phyloP scores from a whole-genome alignment of 2,797 vertebrate genomes.

The Bufotes viridis region DNA sequence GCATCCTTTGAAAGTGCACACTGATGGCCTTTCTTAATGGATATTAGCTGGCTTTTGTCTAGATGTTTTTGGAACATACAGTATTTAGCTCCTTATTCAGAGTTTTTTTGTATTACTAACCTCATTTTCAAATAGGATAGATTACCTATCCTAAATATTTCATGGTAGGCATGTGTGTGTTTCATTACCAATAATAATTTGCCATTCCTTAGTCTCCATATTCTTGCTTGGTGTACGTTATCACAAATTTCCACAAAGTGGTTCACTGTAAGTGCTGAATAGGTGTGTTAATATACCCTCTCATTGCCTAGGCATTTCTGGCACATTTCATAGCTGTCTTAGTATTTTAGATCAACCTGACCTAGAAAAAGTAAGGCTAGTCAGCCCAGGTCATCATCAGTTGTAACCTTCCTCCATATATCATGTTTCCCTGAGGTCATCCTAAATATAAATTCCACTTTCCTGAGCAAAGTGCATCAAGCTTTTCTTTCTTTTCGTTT shows the following conservation, averaged over 20 bases:
- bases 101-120: too few relatives aligned
- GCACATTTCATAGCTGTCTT: constrained; percentile 79
- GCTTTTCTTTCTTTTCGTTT: constrained; percentile 69
- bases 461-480: constrained; percentile 66
- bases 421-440: constrained; percentile 67
- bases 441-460: constrained; percentile 69
- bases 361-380: constrained; percentile 78
- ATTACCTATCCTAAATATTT: neutral
- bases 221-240: neutral
- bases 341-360: constrained; percentile 81
- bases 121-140: too few relatives aligned
- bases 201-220: neutral
- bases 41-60: too few relatives aligned
- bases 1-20: too few relatives aligned
- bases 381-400: constrained; percentile 71
- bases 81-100: too few relatives aligned
- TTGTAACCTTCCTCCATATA: constrained; percentile 64
- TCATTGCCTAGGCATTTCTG: constrained; percentile 75
- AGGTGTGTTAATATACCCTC: constrained; percentile 63
- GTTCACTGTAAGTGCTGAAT: neutral
- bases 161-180: neutral
- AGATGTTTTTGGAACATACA: too few relatives aligned
- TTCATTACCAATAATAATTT: too few relatives aligned
- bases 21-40: too few relatives aligned
- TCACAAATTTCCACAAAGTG: neutral